phyloP scores from a whole-genome alignment of 2,888 invertebrate species.

The Cephalotes varians region DNA sequence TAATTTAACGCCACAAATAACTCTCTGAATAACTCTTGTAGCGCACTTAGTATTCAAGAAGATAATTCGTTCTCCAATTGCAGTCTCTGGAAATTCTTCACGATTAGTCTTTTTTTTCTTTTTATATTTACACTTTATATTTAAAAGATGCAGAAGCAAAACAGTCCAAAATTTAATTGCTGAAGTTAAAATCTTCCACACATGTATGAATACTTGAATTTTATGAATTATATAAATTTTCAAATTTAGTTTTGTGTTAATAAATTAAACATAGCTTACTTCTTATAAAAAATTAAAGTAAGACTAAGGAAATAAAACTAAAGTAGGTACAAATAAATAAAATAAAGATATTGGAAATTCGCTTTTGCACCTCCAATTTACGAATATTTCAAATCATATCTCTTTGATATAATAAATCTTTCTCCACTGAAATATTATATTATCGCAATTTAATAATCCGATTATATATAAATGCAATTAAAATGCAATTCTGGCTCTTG shows the following conservation, averaged over 20 bases:
- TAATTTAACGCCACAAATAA: constrained; percentile 3
- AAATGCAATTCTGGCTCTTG: constrained; percentile 23
- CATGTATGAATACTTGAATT: not conserved
- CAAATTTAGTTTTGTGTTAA: not conserved
- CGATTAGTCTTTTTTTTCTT: not conserved
- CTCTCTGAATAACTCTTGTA: constrained; percentile 21
- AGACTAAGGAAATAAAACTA: not conserved
- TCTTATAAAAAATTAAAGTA: not conserved
- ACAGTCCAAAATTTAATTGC: too few species aligned
- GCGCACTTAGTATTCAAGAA: not conserved
- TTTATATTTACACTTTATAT: not conserved
- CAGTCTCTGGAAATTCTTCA: not conserved
- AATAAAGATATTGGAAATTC: not conserved
- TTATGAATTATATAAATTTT: not conserved
- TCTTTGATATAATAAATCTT: not conserved
- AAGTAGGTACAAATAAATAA: not conserved
- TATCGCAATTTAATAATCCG: constrained; percentile 1
- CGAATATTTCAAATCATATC: not conserved
- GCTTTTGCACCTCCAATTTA: not conserved
- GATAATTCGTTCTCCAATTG: not conserved
- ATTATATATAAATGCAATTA: constrained; percentile 11
- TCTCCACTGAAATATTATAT: not conserved
- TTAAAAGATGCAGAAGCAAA: not conserved
- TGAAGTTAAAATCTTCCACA: not conserved
- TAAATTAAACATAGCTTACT: not conserved